Evolutionary conservation across 2,797 vertebrate genomes (phyloP), one percentile per base, ranked within the genome.

Genomic region (Pangasius larnaudii): DNA sequence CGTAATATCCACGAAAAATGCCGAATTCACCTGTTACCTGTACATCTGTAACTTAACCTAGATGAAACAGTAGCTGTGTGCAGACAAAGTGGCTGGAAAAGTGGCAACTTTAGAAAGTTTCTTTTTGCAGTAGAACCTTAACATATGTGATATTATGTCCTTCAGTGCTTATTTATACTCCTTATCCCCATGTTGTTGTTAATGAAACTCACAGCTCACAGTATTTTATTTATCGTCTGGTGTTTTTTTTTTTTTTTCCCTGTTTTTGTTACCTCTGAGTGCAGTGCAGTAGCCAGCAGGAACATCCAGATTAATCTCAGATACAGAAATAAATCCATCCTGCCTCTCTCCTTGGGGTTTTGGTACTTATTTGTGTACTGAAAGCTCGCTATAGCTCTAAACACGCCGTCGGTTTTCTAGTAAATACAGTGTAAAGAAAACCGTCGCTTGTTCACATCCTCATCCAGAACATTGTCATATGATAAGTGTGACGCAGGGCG

Each of bases 241-340:
- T 46, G 0, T 39, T 39, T 39, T 0, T 3, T 46, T 46, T 46
- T 46, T 46, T 46, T 46, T 42, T 42, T 6, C 7, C 42, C 42
- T 81, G 79, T 27, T 2, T 27, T n/a, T 65, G 3, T 86, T 86
- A 86, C 85, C 85, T 86, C 22, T 58, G 75, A 67, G 8, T 7
- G 22, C 5, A 69, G 46, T 53, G 75, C 13, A 80, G 22, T 51
- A 24, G 33, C 33, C 22, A 42, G 24, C 33, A 77, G 49, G 13
- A 80, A 8, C 22, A 69, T 36, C 46, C 46, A 56, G 7, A n/a
- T 22, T n/a, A 69, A 56, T 69, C 19, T 36, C 14, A 80, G 6
- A 33, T 3, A 59, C 8, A 18, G 1, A 36, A 79, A 27, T 16
- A 80, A 53, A 51, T 1, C n/a, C 85, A 86, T 86, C 14, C 85